A percentile compares a stretch with the other conserved stretches of the same genome.
phyloP scores from a whole-genome alignment of 2,888 invertebrate species.

The Strigamia maritima region DNA sequence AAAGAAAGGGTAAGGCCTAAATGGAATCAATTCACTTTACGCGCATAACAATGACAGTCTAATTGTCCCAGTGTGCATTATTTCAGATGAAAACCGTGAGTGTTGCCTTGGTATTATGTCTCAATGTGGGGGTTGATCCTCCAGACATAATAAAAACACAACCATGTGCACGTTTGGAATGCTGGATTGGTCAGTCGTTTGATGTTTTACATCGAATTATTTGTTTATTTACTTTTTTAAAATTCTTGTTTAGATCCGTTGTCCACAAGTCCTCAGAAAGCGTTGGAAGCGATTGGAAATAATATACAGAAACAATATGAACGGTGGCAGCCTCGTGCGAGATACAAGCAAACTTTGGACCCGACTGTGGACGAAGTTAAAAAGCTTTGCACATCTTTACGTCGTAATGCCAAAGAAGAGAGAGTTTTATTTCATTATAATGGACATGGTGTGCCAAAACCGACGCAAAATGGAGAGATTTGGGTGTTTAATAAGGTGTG shows the following conservation, averaged over 20 bases:
- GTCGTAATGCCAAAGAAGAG: slow-evolving; percentile 96
- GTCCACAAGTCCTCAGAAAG: slow-evolving; percentile 82
- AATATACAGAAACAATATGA: slow-evolving; percentile 95
- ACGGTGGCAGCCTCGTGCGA: slow-evolving; percentile 95
- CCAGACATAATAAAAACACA: slow-evolving; percentile 96
- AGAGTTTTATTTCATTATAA: slow-evolving; percentile 98
- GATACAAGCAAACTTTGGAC: slow-evolving; percentile 95
- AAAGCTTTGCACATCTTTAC: slow-evolving; percentile 87
- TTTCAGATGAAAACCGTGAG: slow-evolving; percentile 97
- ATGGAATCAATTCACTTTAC: neutral
- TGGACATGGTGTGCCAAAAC: slow-evolving; percentile 97
- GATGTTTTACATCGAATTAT: neutral
- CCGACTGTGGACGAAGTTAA: slow-evolving; percentile 98
- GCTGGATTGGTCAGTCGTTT: slow-evolving; percentile 81
- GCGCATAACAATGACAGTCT: neutral
- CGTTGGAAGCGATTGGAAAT: slow-evolving; percentile 85
- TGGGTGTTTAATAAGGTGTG: slow-evolving; percentile 98
- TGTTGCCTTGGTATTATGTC: slow-evolving; percentile 92
- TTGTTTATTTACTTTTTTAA: neutral
- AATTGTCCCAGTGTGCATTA: neutral
- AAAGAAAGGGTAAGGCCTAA: slow-evolving; percentile 36
- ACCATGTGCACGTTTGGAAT: slow-evolving; percentile 91
- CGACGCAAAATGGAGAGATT: slow-evolving; percentile 96
- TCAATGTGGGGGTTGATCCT: slow-evolving; percentile 99
- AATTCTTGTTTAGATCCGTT: slow-evolving; percentile 62